Evolutionary conservation across 2,888 invertebrate species (phyloP).

Genomic region (Xestia xanthographa): DNA sequence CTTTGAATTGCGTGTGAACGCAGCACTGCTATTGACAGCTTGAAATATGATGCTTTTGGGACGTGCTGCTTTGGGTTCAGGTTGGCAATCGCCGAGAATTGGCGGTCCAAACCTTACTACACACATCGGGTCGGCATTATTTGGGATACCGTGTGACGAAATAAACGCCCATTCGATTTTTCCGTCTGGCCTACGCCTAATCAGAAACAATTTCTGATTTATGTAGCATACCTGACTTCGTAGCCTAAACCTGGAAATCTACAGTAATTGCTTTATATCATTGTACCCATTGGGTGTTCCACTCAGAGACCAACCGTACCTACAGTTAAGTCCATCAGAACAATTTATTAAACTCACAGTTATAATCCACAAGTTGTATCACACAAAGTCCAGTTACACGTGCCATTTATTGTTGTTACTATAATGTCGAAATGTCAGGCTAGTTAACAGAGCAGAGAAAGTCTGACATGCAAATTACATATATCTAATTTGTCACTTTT

Average conservation of each 20-base stretch:
- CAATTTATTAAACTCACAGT: constrained; percentile 31
- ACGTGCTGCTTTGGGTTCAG: constrained; percentile 3
- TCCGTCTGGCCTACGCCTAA: neutral
- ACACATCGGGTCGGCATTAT: neutral
- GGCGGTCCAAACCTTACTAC: neutral
- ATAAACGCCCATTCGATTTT: neutral
- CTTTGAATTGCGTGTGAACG: constrained; percentile 55
- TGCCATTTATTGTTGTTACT: constrained; percentile 1
- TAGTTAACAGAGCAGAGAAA: constrained; percentile 44
- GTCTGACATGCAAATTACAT: constrained; percentile 16
- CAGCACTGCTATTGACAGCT: constrained; percentile 29
- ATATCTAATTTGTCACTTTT: constrained; percentile 6
- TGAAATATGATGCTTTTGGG: constrained; percentile 18
- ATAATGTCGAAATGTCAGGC: constrained; percentile 6
- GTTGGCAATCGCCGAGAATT: neutral
- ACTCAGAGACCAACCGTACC: neutral
- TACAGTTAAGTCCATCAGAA: neutral
- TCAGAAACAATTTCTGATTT: neutral
- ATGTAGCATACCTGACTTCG: neutral
- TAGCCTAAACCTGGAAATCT: neutral
- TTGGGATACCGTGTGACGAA: neutral
- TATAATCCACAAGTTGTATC: constrained; percentile 8
- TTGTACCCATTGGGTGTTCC: neutral
- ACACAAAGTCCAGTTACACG: constrained; percentile 28
- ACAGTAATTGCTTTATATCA: neutral